phyloP scores from a whole-genome alignment of 2,113 vertebrate species.

The Gymnogyps californianus region DNA sequence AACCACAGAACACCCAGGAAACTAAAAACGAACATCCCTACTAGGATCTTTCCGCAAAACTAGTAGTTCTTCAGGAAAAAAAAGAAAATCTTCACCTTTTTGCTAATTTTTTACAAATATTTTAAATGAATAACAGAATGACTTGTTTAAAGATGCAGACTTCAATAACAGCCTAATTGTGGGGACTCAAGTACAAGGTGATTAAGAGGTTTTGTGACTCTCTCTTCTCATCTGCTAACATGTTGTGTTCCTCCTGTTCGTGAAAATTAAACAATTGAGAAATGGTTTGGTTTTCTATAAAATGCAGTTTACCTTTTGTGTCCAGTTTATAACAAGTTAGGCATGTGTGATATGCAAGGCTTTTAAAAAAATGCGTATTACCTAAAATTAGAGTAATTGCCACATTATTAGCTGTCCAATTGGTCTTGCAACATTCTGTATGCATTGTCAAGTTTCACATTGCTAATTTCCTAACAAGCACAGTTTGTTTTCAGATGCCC shows the following conservation, averaged over 20 bases:
- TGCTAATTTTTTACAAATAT: not conserved
- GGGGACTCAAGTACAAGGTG: not conserved
- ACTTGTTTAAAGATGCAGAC: not conserved
- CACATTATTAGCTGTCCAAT: slow-evolving; percentile 51
- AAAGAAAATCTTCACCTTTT: not conserved
- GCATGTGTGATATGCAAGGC: not conserved
- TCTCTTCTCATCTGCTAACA: not conserved
- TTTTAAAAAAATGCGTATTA: not conserved
- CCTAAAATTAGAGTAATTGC: slow-evolving; percentile 56
- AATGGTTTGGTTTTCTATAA: not conserved
- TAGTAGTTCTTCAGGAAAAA: not conserved
- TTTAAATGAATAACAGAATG: not conserved
- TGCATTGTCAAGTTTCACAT: slow-evolving; percentile 71
- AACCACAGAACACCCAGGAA: not conserved
- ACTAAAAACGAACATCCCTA: not conserved
- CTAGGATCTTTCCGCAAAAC: not conserved
- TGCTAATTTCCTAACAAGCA: slow-evolving; percentile 76
- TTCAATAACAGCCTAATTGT: not conserved
- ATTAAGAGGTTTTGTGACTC: not conserved
- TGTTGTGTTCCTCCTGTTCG: not conserved
- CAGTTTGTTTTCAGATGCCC: slow-evolving; percentile 78
- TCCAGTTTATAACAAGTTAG: not conserved
- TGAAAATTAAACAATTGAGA: not conserved
- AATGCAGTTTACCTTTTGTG: not conserved
- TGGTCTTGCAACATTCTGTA: slow-evolving; percentile 56